Conservation (phyloP, 1,140 invertebrate species). For the Zaprionus camerounensis region DNA sequence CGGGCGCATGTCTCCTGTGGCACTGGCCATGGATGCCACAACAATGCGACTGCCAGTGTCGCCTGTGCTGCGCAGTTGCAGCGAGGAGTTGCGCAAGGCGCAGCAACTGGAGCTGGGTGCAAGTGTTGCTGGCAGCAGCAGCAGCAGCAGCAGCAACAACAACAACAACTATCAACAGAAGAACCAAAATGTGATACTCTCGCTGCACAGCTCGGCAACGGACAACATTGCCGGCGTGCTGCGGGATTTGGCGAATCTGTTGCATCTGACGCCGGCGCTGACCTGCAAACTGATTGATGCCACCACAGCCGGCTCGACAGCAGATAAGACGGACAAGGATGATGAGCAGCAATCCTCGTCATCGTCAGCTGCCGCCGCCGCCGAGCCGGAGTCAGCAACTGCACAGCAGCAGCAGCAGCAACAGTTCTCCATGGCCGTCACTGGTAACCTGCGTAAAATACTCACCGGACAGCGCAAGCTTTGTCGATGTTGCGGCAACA, state of each 20-base stretch:
- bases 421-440: not conserved
- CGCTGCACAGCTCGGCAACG: conserved; percentile 94
- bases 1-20: conserved; percentile 88
- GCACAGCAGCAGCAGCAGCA: not conserved
- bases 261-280: conserved; percentile 94
- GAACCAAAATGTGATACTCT: conserved; percentile 93
- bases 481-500: conserved; percentile 64
- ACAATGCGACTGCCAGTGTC: conserved; percentile 57
- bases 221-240: conserved; percentile 97
- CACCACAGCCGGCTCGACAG: not conserved
- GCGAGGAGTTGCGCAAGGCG: conserved; percentile 62
- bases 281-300: conserved; percentile 86
- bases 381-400: not conserved
- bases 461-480: conserved; percentile 62
- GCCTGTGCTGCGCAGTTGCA: conserved; percentile 54
- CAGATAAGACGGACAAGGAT: conserved; percentile 27
- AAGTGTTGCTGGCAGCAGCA: conserved; percentile 79
- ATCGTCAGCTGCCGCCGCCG: too few species aligned
- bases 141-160: conserved; percentile 85
- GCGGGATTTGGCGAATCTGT: conserved; percentile 94
- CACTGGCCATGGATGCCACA: conserved; percentile 85
- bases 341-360: not conserved
- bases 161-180: conserved; percentile 84
- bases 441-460: conserved; percentile 65
- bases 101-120: conserved; percentile 56